phyloP scores from a whole-genome alignment of 2,888 invertebrate genomes.

The Proisotoma minuta region DNA sequence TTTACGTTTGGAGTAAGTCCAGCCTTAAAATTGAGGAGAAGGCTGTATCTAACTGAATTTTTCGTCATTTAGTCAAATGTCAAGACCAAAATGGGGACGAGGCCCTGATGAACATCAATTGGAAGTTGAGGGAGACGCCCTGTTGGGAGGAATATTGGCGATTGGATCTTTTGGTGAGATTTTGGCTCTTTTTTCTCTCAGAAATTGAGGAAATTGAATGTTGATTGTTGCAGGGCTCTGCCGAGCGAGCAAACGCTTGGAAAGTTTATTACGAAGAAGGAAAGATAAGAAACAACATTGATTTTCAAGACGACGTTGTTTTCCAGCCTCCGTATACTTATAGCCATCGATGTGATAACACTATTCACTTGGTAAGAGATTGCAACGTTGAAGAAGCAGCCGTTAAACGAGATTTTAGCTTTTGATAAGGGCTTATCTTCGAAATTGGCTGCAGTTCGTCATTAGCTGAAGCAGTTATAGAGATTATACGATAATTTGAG shows the following conservation, averaged over 20 bases:
- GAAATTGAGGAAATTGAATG: not conserved
- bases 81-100: slow-evolving; percentile 1
- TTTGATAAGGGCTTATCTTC: too few species aligned
- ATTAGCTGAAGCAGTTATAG: too few species aligned
- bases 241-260: too few species aligned
- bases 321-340: slow-evolving; percentile 21
- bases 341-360: slow-evolving; percentile 37
- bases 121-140: slow-evolving; percentile 52
- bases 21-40: too few species aligned
- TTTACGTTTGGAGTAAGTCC: slow-evolving; percentile 63
- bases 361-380: slow-evolving; percentile 33
- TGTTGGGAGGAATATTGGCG: slow-evolving; percentile 56
- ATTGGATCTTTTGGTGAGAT: slow-evolving; percentile 40
- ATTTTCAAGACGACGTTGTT: slow-evolving; percentile 11
- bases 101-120: not conserved
- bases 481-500: too few species aligned
- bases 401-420: too few species aligned
- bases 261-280: too few species aligned
- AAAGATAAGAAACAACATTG: too few species aligned
- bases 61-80: slow-evolving; percentile 31
- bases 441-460: too few species aligned
- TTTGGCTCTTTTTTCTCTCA: not conserved
- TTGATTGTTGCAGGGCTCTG: not conserved
- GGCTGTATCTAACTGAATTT: slow-evolving; percentile 19
- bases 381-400: not conserved